Evolutionary conservation across 2,888 invertebrate genomes (phyloP).

Genomic region (Thumatha senex): DNA sequence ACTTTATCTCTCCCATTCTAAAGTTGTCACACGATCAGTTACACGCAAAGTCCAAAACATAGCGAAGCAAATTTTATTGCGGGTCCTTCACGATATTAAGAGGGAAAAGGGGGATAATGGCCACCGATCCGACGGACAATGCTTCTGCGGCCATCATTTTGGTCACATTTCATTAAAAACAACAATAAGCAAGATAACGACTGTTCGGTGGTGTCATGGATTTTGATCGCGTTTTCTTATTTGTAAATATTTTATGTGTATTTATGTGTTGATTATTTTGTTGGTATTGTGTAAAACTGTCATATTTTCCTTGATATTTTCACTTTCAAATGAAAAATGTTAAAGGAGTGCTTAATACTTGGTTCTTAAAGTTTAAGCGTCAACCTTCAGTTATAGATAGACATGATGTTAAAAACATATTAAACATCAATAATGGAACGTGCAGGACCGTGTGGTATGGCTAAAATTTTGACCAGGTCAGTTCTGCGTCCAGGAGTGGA

Average conservation of each 20-base stretch:
- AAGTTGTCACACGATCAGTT: conserved; percentile 62
- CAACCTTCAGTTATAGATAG: too few relatives aligned
- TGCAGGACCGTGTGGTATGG: too few relatives aligned
- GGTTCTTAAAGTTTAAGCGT: too few relatives aligned
- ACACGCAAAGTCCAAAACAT: conserved; percentile 39
- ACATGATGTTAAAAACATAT: too few relatives aligned
- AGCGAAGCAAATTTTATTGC: conserved; percentile 65
- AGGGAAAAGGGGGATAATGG: conserved; percentile 63
- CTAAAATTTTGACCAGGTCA: too few relatives aligned
- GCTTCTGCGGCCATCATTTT: conserved; percentile 59
- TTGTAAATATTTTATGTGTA: conserved; percentile 19
- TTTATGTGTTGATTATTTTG: conserved; percentile 12
- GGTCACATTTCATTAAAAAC: conserved; percentile 74
- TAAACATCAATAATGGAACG: too few relatives aligned
- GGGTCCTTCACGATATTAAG: conserved; percentile 63
- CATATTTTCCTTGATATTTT: not conserved
- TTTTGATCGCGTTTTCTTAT: conserved; percentile 52
- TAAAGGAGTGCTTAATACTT: too few relatives aligned
- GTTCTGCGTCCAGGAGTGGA: too few relatives aligned
- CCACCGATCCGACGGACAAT: conserved; percentile 66
- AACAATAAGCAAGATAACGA: conserved; percentile 68
- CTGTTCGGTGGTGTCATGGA: conserved; percentile 43
- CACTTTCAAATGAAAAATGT: too few relatives aligned
- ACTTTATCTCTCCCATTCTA: conserved; percentile 38
- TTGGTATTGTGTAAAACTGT: conserved; percentile 7